Percentiles rank a stretch among this genome's conserved stretches.
These are phyloP conservation scores for Anarsia innoxiella DNA, from an alignment of 2,888 invertebrate genomes.

Conservation along the genomic window DNA sequence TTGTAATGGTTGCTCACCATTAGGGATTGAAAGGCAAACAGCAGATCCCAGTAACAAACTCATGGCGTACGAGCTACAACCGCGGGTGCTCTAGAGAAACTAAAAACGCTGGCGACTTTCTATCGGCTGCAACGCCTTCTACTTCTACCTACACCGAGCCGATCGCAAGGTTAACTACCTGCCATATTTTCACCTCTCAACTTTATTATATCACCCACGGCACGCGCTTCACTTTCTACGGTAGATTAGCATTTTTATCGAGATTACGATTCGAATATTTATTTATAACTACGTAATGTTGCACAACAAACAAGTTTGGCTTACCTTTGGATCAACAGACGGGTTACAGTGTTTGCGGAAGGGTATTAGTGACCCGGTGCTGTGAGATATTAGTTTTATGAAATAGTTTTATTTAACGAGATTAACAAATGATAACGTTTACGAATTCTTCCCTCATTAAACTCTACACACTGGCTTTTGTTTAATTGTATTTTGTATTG, in stretches of 20 bases:
- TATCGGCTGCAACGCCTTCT: slow-evolving; percentile 24
- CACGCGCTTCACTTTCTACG: slow-evolving; percentile 50
- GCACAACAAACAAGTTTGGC: slow-evolving; percentile 17
- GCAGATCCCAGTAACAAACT: slow-evolving; percentile 42
- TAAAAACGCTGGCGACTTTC: slow-evolving; percentile 32
- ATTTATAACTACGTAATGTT: slow-evolving; percentile 14
- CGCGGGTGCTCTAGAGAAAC: slow-evolving; percentile 24
- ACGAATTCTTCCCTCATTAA: no score
- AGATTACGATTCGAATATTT: slow-evolving; percentile 11
- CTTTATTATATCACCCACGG: slow-evolving; percentile 48
- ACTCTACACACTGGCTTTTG: no score
- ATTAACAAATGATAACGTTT: no score
- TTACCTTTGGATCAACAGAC: no score
- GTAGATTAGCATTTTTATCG: slow-evolving; percentile 27
- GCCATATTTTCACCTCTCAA: slow-evolving; percentile 60
- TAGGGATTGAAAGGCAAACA: slow-evolving; percentile 45
- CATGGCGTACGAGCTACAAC: slow-evolving; percentile 28
- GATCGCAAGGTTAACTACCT: slow-evolving; percentile 40
- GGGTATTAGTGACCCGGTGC: no score
- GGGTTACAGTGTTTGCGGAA: no score
- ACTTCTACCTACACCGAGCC: slow-evolving; percentile 29
- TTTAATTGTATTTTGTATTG: no score
- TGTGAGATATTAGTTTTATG: no score
- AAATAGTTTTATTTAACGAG: no score
- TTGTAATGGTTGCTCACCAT: slow-evolving; percentile 34